phyloP scores from a whole-genome alignment of 1,140 invertebrate species.

The Bombus confusus region DNA sequence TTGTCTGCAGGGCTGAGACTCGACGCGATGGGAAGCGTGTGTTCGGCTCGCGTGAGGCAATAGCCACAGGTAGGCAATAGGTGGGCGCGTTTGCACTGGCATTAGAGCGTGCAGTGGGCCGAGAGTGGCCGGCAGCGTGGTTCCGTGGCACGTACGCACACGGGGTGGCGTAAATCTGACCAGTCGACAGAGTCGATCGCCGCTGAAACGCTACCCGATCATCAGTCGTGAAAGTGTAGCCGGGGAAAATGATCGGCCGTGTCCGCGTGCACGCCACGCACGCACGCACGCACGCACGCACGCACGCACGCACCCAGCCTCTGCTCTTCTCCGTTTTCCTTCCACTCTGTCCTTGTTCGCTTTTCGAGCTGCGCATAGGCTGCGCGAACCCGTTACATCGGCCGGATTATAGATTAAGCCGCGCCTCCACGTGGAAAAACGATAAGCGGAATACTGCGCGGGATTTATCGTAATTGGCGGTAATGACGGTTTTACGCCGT shows the following conservation, averaged over 20 bases:
- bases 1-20: conserved; percentile 38
- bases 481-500: conserved; percentile 75
- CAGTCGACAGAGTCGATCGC: conserved; percentile 59
- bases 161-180: conserved; percentile 70
- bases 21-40: conserved; percentile 15
- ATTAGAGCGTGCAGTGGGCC: conserved; percentile 32
- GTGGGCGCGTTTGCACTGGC: conserved; percentile 47
- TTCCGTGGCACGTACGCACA: neutral
- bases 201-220: conserved; percentile 74
- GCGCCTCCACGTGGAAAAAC: conserved; percentile 66
- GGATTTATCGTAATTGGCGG: conserved; percentile 78
- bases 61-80: conserved; percentile 35
- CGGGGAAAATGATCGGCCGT: conserved; percentile 71
- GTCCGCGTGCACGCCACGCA: conserved; percentile 15
- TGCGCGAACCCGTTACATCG: conserved; percentile 50
- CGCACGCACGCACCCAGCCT: neutral
- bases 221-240: conserved; percentile 77
- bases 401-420: conserved; percentile 70
- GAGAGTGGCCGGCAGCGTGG: neutral
- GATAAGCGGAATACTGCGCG: conserved; percentile 72
- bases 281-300: neutral
- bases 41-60: conserved; percentile 18
- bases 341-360: conserved; percentile 12
- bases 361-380: conserved; percentile 35
- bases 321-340: neutral